Evolutionary conservation across 2,888 invertebrate species (phyloP).

Genomic region (Yponomeuta cagnagella): DNA sequence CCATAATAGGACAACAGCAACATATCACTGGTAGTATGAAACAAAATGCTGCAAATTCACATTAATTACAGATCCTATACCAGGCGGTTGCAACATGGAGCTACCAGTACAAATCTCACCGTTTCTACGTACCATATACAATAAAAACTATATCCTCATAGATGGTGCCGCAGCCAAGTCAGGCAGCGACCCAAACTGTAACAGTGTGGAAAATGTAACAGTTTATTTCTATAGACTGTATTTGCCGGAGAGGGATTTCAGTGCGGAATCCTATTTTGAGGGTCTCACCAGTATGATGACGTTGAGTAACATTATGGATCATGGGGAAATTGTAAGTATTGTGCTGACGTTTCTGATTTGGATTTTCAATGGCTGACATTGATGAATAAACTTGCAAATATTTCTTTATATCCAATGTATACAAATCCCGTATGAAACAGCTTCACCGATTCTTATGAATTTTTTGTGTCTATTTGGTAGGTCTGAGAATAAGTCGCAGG

Average conservation of each 20-base stretch:
- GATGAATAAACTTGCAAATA: no score
- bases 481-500: no score
- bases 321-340: conserved; percentile 71
- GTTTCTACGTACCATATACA: conserved; percentile 63
- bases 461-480: no score
- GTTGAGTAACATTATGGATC: conserved; percentile 60
- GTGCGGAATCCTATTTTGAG: conserved; percentile 74
- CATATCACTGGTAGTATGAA: no score
- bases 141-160: conserved; percentile 60
- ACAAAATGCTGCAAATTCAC: background rate
- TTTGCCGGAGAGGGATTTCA: conserved; percentile 74
- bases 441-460: no score
- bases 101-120: conserved; percentile 78
- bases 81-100: conserved; percentile 87
- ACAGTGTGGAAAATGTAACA: conserved; percentile 40
- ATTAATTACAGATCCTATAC: conserved; percentile 79
- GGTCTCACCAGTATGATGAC: conserved; percentile 78
- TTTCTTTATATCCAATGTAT: no score
- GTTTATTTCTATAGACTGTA: conserved; percentile 79
- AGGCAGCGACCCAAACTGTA: conserved; percentile 37
- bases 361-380: no score
- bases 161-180: conserved; percentile 70
- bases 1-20: no score
- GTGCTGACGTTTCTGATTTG: no score
- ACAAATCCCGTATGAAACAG: no score